Conservation (phyloP, 2,113 vertebrate species). For the Hippoglossus stenolepis region DNA sequence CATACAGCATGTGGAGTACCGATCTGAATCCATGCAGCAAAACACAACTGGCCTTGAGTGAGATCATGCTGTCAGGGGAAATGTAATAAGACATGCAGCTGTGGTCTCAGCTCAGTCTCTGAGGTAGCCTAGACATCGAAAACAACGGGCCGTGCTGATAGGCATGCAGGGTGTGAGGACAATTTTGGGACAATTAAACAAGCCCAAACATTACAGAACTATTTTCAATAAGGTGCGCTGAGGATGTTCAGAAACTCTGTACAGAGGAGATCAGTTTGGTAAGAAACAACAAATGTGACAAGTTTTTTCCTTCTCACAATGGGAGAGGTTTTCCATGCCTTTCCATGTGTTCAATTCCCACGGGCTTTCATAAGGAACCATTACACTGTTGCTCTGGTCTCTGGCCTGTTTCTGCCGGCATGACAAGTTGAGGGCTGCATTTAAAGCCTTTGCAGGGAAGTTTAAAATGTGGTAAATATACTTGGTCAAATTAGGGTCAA, state of each 20-base stretch:
- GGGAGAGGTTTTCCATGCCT: conserved; percentile 14
- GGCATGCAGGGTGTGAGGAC: conserved; percentile 51
- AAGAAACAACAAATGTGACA: conserved; percentile 6
- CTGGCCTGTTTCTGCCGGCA: conserved; percentile 7
- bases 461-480: conserved; percentile 6
- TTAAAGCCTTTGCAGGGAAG: conserved; percentile 13
- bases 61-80: conserved; percentile 79
- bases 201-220: conserved; percentile 2
- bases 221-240: conserved; percentile 29
- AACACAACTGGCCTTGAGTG: conserved; percentile 70
- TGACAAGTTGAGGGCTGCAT: background rate
- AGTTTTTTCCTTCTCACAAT: conserved; percentile 1
- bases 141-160: conserved; percentile 62
- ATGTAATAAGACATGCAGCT: conserved; percentile 75
- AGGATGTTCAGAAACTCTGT: background rate
- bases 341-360: conserved; percentile 27
- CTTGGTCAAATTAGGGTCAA: background rate
- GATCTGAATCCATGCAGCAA: conserved; percentile 56
- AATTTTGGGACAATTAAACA: conserved; percentile 50
- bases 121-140: conserved; percentile 51
- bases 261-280: background rate
- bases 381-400: conserved; percentile 19
- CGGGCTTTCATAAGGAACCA: conserved; percentile 9
- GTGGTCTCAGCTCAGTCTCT: conserved; percentile 59
- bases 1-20: conserved; percentile 46